Evolutionary conservation across 2,888 invertebrate species (phyloP), one percentile per base, ranked within the genome.

Genomic region (Pristionchus maxplancki): DNA sequence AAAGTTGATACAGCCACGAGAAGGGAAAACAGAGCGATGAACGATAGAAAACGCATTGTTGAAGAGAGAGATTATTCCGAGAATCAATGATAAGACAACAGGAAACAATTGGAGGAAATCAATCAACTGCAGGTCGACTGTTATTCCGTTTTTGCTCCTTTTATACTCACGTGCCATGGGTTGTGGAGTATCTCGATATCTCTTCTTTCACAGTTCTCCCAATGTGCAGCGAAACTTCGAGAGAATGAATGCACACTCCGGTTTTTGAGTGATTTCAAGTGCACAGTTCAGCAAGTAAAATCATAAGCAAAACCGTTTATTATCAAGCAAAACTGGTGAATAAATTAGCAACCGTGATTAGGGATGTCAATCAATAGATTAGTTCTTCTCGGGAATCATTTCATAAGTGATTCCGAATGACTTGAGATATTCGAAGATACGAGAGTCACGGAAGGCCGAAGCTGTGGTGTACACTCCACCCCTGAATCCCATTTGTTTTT

Each of bases 401-500:
- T 81, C 90, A 82, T 89, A 91, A 31, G 90, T 91, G 71, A 95
- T 90, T 86, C 96, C 97, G 95, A 97, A 96, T 85, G 97, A 96
- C 89, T 96, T 96, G 34, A 98, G 96, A 90, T 97, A 96, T 53
- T 97, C 96, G 89, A 97, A 96, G 37, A 98, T 95, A 44, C 96
- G 96, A 0, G 98, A 98, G 90, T 97, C 96, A 0, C 96, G 96
- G 95, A 98, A 98, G 0, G 97, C 97, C 44, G 93, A 90, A 20
- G 96, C 96, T 0, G 98, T 97, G 0, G 98, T 96, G 89, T 97
- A 96, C 1, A 98, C 98, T 20, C 98, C 98, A 58, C 97, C 97
- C 17, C 97, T 97, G 95, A 89, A 96, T 13, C 40, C 11, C 0
- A 44, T 9, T 44, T 20, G 20, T 40, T 34, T n/a, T n/a, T n/a